Percentiles rank a stretch among this genome's conserved stretches.
phyloP scores from a whole-genome alignment of 2,888 invertebrate species.

The Imbricaverruca yamaguchii region DNA sequence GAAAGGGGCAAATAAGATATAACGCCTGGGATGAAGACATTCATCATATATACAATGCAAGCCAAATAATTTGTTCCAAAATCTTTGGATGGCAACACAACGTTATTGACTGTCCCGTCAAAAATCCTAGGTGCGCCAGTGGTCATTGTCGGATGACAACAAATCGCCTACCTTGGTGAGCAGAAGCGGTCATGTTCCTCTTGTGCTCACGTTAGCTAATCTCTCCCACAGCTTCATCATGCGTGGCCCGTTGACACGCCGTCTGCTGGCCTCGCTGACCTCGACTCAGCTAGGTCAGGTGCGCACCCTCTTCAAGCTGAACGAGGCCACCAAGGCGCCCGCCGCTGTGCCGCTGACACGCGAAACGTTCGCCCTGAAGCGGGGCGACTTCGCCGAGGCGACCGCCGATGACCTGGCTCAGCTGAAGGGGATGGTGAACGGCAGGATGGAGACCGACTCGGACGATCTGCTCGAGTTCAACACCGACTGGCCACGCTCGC shows the following conservation, averaged over 20 bases:
- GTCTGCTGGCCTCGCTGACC: neutral
- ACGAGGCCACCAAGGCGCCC: neutral
- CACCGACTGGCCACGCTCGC: slow-evolving; percentile 67
- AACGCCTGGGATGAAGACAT: too few species aligned
- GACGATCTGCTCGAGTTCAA: slow-evolving; percentile 53
- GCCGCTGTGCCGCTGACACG: neutral
- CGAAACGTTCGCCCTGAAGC: neutral
- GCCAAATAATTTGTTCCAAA: too few species aligned
- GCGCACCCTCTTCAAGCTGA: neutral
- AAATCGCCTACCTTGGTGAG: too few species aligned
- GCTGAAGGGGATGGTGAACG: neutral
- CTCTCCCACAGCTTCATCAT: neutral
- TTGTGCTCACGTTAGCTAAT: too few species aligned
- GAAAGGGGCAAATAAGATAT: too few species aligned
- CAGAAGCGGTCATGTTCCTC: too few species aligned
- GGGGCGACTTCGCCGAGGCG: neutral
- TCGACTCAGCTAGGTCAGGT: neutral
- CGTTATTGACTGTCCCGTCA: too few species aligned
- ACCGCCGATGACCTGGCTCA: neutral
- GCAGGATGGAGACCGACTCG: neutral
- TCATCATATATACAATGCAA: too few species aligned
- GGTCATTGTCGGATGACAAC: too few species aligned
- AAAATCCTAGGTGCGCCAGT: too few species aligned
- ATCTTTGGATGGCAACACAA: too few species aligned
- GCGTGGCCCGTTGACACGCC: neutral